Conservation (phyloP, 2,797 vertebrate species). For the Microcaecilia unicolor region DNA sequence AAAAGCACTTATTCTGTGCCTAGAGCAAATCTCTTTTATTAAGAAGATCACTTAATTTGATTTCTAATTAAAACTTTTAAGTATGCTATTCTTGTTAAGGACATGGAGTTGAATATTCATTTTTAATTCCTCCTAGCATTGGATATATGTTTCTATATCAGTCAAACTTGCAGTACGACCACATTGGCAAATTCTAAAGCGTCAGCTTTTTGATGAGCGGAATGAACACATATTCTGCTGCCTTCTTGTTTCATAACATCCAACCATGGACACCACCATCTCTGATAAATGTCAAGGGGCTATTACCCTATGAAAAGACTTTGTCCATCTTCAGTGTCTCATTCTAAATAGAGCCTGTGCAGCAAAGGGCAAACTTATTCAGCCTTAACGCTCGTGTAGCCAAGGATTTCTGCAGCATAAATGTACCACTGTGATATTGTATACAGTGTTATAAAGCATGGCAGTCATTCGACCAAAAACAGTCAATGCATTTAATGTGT, state of each 20-base stretch:
- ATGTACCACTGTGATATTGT: conserved; percentile 37
- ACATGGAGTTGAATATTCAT: no score
- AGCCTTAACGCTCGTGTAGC: conserved; percentile 30
- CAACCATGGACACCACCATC: conserved; percentile 27
- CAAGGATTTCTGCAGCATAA: conserved; percentile 30
- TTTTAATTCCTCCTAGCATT: no score
- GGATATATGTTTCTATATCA: no score
- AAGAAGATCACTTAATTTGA: no score
- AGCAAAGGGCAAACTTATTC: conserved; percentile 26
- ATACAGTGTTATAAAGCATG: conserved; percentile 34
- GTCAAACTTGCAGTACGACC: no score
- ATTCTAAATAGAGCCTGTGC: conserved; percentile 35
- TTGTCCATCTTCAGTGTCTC: conserved; percentile 26
- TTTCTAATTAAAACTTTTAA: no score
- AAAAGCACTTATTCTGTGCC: no score
- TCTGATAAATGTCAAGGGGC: conserved; percentile 32
- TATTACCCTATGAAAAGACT: conserved; percentile 39
- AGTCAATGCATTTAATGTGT: conserved; percentile 45
- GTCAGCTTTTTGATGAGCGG: no score
- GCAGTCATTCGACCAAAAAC: conserved; percentile 50
- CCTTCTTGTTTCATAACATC: conserved; percentile 21
- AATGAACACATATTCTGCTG: no score
- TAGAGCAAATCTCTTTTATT: no score
- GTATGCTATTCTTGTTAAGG: no score
- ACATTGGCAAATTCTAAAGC: no score